Evolutionary conservation across 2,113 vertebrate genomes (phyloP).

Genomic region (Esox niger): DNA sequence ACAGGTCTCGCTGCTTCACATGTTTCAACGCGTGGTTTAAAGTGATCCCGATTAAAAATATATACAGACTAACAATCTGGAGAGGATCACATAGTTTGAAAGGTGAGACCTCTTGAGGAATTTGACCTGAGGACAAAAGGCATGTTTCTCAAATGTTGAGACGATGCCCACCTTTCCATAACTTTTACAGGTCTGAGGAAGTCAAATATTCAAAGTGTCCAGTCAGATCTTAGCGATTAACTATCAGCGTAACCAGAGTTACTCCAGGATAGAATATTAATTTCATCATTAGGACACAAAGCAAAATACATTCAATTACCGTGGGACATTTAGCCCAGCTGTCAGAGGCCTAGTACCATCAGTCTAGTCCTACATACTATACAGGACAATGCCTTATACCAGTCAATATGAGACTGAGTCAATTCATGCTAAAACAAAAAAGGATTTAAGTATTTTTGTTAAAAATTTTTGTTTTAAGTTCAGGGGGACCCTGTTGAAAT

Average conservation of each 20-base stretch:
- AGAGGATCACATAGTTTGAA: constrained; percentile 36
- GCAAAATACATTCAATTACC: neutral
- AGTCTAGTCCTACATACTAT: no score
- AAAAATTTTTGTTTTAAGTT: no score
- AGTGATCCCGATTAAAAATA: neutral
- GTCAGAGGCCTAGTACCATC: no score
- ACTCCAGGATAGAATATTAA: constrained; percentile 41
- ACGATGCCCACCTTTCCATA: neutral
- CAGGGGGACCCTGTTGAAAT: no score
- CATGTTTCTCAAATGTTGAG: constrained; percentile 20
- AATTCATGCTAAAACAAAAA: no score
- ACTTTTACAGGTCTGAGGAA: neutral
- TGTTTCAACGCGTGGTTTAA: neutral
- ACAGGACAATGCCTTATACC: no score
- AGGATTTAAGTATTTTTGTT: no score
- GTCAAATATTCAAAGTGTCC: constrained; percentile 23
- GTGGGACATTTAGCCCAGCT: neutral
- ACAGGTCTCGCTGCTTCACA: neutral
- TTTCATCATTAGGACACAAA: constrained; percentile 1
- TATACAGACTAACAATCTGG: constrained; percentile 31
- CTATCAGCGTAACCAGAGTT: constrained; percentile 54
- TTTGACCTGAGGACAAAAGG: constrained; percentile 27
- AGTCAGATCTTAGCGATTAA: constrained; percentile 69
- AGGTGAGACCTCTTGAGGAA: constrained; percentile 32
- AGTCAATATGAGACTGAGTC: no score